Evolutionary conservation across 2,113 vertebrate species (phyloP), one percentile per base, ranked within the genome.

Genomic region (Upupa epops): DNA sequence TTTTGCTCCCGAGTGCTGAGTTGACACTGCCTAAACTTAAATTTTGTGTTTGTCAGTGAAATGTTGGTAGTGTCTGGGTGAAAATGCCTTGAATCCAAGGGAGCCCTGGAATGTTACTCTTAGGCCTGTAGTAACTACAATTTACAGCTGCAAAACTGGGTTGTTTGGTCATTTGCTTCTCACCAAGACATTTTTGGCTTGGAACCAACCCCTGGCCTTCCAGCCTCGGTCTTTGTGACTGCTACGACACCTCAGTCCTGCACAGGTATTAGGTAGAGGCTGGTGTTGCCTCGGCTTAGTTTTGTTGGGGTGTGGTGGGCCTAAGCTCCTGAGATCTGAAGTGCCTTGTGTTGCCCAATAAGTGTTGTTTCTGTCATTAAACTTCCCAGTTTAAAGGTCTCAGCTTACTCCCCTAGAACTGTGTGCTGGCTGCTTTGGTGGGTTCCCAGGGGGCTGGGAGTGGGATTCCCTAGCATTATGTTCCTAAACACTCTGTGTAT

Each of bases 221-320:
- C 48, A 71, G 37, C 26, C 74, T 75, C 5, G 8, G 6, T 56
- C 36, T 75, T 75, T 3, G 3, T 9, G 20, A 2, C 51, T 28
- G 45, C n/a, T n/a, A n/a, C n/a, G n/a, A n/a, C n/a, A n/a, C n/a
- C n/a, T n/a, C n/a, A 45, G 40, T 12, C 61, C 36, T 45, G 40
- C 40, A 74, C 34, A 56, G 59, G 48, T 1, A 4, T 25, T 1
- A 18, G 42, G n/a, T 29, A n/a, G 60, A 77, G 60, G 42, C 45
- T 54, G 0, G 2, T 1, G 0, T 26, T 3, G 1, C 75, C 72
- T 91, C 28, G 42, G 46, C 76, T 70, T 73, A 36, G 3, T 46
- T 29, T 31, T 54, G 24, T 24, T 80, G 56, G 15, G 45, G 10
- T 46, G 0, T 9, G 32, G 12, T 9, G 31, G 48, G 17, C 52